A percentile compares a stretch with the other conserved stretches of the same genome.
These are phyloP conservation scores for Dysidea cf. avara DNA, from an alignment of 37 sponge, comb jelly and placozoan species.

Conservation along the genomic window DNA sequence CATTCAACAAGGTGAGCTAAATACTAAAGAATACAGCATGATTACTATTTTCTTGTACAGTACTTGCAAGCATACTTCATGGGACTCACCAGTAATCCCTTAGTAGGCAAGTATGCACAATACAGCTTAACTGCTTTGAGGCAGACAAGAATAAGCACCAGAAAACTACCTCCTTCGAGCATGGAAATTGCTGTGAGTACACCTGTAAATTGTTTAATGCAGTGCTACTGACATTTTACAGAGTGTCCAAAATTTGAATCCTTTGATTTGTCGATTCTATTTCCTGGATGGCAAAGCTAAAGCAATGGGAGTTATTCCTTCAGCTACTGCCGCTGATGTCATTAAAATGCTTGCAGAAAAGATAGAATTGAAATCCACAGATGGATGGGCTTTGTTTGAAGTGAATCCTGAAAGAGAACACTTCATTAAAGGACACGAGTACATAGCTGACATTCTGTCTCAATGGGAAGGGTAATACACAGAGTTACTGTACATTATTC, in stretches of 20 bases:
- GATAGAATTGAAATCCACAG: conserved; percentile 86
- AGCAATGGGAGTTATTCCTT: conserved; percentile 88
- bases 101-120: conserved; percentile 56
- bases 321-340: conserved; percentile 81
- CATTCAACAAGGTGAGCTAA: conserved; percentile 81
- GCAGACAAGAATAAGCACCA: conserved; percentile 65
- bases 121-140: conserved; percentile 74
- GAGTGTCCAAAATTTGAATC: conserved; percentile 78
- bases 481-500: background rate
- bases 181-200: conserved; percentile 91
- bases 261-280: conserved; percentile 92
- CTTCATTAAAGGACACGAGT: conserved; percentile 88
- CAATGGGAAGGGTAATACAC: conserved; percentile 84
- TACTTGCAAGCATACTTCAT: conserved; percentile 85
- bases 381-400: conserved; percentile 97
- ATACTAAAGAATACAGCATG: background rate
- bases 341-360: conserved; percentile 76
- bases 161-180: conserved; percentile 82
- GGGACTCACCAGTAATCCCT: conserved; percentile 25
- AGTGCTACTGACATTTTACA: conserved; percentile 8
- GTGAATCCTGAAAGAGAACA: conserved; percentile 88
- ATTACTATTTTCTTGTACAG: conserved; percentile 28
- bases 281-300: conserved; percentile 97
- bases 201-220: background rate
- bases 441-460: conserved; percentile 93